phyloP scores from a whole-genome alignment of 2,113 vertebrate species.

The Ptilorrhoa leucosticta region DNA sequence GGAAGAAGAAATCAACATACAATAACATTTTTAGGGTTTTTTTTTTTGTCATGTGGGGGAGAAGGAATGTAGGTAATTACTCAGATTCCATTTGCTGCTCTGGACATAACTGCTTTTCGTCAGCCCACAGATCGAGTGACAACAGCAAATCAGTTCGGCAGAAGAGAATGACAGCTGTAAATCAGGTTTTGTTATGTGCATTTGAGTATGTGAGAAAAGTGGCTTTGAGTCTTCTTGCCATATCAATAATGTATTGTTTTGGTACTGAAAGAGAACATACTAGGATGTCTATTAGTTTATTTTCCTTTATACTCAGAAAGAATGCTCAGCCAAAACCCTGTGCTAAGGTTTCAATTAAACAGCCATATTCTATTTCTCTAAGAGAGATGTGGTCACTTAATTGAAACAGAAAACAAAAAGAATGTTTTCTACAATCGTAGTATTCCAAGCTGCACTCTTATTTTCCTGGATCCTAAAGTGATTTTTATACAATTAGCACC shows the following conservation, averaged over 20 bases:
- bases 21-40: slow-evolving; percentile 18
- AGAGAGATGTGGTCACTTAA: background rate
- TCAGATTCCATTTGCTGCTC: slow-evolving; percentile 31
- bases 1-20: slow-evolving; percentile 66
- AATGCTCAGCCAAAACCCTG: background rate
- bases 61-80: slow-evolving; percentile 24
- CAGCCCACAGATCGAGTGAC: slow-evolving; percentile 55
- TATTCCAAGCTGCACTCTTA: background rate
- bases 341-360: background rate
- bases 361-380: background rate
- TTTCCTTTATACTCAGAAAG: background rate
- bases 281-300: background rate
- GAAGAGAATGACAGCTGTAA: slow-evolving; percentile 56
- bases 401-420: slow-evolving; percentile 34
- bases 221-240: background rate
- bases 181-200: slow-evolving; percentile 25
- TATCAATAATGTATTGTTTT: background rate
- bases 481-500: background rate
- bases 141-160: slow-evolving; percentile 38
- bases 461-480: background rate
- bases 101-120: slow-evolving; percentile 62
- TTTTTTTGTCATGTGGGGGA: background rate
- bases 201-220: slow-evolving; percentile 21
- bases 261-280: background rate
- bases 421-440: background rate